A percentile compares a stretch with the other conserved stretches of the same genome.
Evolutionary conservation across 2,113 vertebrate genomes (phyloP).

Genomic region (Colistium nudipinnis): DNA sequence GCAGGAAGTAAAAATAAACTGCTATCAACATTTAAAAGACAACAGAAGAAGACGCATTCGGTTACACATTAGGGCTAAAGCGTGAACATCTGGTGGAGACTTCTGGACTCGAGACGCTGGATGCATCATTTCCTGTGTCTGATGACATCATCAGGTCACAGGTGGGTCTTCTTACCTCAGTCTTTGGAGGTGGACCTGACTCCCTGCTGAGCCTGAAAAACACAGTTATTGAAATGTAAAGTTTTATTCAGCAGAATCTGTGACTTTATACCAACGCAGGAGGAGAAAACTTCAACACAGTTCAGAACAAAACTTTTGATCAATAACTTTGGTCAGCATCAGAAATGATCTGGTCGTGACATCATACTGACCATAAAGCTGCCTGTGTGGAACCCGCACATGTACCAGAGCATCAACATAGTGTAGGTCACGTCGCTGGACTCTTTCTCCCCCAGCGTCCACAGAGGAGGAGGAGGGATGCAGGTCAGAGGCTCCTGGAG

Average conservation of each 20-base stretch:
- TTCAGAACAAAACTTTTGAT: too few species aligned
- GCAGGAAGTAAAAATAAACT: not conserved
- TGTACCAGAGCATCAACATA: constrained; percentile 81
- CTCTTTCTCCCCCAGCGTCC: not conserved
- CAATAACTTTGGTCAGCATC: too few species aligned
- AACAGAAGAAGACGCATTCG: too few species aligned
- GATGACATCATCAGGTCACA: not conserved
- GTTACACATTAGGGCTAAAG: too few species aligned
- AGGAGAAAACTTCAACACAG: too few species aligned
- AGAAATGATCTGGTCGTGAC: too few species aligned
- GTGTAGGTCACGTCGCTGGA: constrained; percentile 48
- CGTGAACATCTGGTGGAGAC: too few species aligned
- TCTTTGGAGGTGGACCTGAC: constrained; percentile 29
- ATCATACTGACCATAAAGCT: constrained; percentile 70
- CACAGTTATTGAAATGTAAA: not conserved
- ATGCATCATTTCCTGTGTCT: too few species aligned
- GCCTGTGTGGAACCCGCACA: constrained; percentile 79
- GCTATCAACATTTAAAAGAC: too few species aligned
- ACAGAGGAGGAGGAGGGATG: constrained; percentile 45
- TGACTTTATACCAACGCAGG: too few species aligned
- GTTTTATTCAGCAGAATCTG: too few species aligned
- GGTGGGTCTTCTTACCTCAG: constrained; percentile 7
- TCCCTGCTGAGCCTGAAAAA: constrained; percentile 52
- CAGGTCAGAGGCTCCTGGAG: constrained; percentile 36
- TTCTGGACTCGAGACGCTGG: too few species aligned